phyloP scores from a whole-genome alignment of 2,888 invertebrate genomes.

The Chalcosyrphus nemorum region DNA sequence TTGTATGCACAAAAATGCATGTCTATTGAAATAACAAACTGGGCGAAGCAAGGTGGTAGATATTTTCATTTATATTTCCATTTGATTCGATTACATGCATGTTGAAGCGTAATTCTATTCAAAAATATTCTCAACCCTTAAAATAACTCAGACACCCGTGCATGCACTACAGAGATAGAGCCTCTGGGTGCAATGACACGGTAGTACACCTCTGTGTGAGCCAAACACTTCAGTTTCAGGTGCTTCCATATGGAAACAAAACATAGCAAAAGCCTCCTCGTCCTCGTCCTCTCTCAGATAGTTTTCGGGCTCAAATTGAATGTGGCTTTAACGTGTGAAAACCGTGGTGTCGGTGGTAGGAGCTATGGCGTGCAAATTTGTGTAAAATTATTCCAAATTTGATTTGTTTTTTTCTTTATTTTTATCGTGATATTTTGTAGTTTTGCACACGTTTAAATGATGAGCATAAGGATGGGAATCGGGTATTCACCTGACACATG shows the following conservation, averaged over 20 bases:
- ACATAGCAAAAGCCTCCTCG: background rate
- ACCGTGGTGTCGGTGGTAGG: background rate
- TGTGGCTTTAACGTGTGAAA: conserved; percentile 57
- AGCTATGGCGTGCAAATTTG: conserved; percentile 43
- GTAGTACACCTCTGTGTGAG: background rate
- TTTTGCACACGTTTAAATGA: conserved; percentile 29
- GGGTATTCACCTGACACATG: conserved; percentile 44
- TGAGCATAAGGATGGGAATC: conserved; percentile 4
- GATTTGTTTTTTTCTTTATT: background rate
- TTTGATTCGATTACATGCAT: conserved; percentile 67
- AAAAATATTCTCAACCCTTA: conserved; percentile 62
- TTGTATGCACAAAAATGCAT: too few species aligned
- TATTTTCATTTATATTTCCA: conserved; percentile 54
- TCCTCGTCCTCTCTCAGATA: too few species aligned
- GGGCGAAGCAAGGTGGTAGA: background rate
- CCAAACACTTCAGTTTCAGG: conserved; percentile 32
- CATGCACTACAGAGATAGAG: background rate
- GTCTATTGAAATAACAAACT: conserved; percentile 33
- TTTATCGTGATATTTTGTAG: conserved; percentile 18
- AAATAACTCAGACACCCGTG: conserved; percentile 25
- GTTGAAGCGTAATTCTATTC: conserved; percentile 57
- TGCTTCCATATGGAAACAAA: conserved; percentile 20
- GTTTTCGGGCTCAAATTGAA: conserved; percentile 53
- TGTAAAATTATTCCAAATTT: conserved; percentile 25
- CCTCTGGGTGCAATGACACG: conserved; percentile 47